Evolutionary conservation across 2,797 vertebrate genomes (phyloP).

Genomic region (Borostomias antarcticus): DNA sequence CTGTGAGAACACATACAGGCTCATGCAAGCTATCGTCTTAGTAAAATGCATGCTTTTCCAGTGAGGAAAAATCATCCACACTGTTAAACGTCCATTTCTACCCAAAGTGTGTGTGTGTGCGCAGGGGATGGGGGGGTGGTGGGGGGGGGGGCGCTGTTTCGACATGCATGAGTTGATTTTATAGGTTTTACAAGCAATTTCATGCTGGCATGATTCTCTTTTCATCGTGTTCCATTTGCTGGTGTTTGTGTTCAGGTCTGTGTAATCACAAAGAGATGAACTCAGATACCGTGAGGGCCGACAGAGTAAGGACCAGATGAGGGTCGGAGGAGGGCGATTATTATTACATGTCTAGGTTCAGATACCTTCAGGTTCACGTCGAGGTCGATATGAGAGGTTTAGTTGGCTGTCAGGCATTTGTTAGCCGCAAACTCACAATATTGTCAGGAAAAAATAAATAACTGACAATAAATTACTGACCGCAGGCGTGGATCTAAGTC

Average conservation of each 20-base stretch:
- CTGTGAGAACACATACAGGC: not conserved
- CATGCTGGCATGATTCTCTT: constrained; percentile 38
- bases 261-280: constrained; percentile 36
- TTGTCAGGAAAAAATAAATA: constrained; percentile 8
- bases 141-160: constrained; percentile 25
- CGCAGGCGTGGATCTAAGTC: constrained; percentile 9
- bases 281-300: constrained; percentile 14
- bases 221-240: constrained; percentile 29
- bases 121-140: too few species aligned
- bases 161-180: constrained; percentile 43
- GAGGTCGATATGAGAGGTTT: too few species aligned
- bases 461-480: too few species aligned
- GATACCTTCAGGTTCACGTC: too few species aligned
- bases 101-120: too few species aligned
- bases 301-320: not conserved
- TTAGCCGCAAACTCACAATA: constrained; percentile 13
- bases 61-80: constrained; percentile 24
- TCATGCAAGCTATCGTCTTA: constrained; percentile 8
- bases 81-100: constrained; percentile 31
- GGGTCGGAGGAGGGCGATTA: too few species aligned
- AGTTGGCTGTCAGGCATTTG: too few species aligned
- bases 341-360: too few species aligned
- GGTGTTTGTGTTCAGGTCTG: constrained; percentile 38
- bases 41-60: constrained; percentile 17
- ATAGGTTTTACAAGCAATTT: constrained; percentile 44